A percentile compares a stretch with the other conserved stretches of the same genome.
phyloP scores from a whole-genome alignment of 2,113 vertebrate species.

The Chloebia gouldiae region DNA sequence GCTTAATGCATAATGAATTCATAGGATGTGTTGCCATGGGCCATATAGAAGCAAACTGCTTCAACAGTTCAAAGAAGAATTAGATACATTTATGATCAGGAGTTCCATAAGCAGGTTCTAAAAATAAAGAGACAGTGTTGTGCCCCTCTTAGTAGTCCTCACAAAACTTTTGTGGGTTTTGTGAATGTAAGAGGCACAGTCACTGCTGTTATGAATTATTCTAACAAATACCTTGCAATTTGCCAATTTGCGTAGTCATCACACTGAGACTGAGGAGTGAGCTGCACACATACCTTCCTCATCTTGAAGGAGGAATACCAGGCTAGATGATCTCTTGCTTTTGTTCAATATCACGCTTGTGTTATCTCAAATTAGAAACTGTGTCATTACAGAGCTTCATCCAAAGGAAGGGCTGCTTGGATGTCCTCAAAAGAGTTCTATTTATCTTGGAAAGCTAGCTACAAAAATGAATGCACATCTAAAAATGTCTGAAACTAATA shows the following conservation, averaged over 20 bases:
- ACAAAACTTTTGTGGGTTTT: not conserved
- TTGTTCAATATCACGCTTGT: accelerated
- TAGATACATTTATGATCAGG: not conserved
- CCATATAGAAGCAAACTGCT: not conserved
- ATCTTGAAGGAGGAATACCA: not conserved
- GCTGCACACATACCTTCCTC: not conserved
- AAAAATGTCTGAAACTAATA: not conserved
- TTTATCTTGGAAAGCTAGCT: not conserved
- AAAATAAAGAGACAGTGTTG: not conserved
- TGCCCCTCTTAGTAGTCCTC: not conserved
- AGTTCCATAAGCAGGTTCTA: not conserved
- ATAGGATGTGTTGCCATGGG: not conserved
- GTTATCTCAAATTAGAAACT: not conserved
- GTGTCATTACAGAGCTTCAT: not conserved
- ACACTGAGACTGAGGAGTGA: not conserved
- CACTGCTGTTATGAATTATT: not conserved
- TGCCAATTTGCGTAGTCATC: not conserved
- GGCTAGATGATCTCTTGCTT: not conserved
- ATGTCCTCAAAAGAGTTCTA: not conserved
- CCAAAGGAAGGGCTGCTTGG: not conserved
- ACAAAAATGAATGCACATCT: not conserved
- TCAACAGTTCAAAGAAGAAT: not conserved
- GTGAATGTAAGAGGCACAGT: not conserved
- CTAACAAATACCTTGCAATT: accelerated
- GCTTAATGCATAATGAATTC: not conserved